These are phyloP conservation scores for Oncorhynchus clarkii DNA, from an alignment of 2,113 vertebrate species.

Conservation along the genomic window DNA sequence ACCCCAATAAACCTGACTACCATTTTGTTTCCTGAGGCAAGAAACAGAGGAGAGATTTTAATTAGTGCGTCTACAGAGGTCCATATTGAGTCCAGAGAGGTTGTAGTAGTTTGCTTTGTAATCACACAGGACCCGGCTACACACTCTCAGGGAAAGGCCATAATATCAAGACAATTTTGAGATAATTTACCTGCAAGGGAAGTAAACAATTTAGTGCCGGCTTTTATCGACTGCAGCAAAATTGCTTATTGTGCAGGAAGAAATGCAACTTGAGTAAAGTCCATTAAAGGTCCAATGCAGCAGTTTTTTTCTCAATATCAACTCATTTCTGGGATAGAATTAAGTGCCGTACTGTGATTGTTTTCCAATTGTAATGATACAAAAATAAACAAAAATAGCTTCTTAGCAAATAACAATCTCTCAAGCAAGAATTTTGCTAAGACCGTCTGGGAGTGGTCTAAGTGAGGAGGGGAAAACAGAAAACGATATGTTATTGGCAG, in stretches of 20 bases:
- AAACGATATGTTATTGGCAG: too few relatives aligned
- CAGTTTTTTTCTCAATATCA: too few relatives aligned
- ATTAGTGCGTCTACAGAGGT: conserved; percentile 54
- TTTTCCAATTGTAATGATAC: too few relatives aligned
- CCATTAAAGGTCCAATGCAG: conserved; percentile 38
- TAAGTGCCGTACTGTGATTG: too few relatives aligned
- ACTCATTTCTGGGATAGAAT: too few relatives aligned
- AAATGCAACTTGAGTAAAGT: conserved; percentile 58
- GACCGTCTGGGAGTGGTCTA: too few relatives aligned
- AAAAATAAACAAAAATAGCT: too few relatives aligned
- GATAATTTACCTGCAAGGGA: conserved; percentile 70
- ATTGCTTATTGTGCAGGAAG: conserved; percentile 65
- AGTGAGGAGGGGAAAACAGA: too few relatives aligned
- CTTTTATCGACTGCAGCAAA: conserved; percentile 62
- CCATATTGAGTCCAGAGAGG: conserved; percentile 46
- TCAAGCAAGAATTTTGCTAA: too few relatives aligned
- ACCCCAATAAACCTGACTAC: background rate
- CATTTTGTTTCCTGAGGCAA: conserved; percentile 6
- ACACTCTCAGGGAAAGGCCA: conserved; percentile 55
- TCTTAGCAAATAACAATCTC: too few relatives aligned
- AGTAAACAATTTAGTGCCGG: conserved; percentile 65
- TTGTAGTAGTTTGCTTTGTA: conserved; percentile 61
- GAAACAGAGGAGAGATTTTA: conserved; percentile 33
- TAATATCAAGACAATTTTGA: conserved; percentile 71
- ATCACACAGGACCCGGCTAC: conserved; percentile 56